Conservation (phyloP, 1,140 invertebrate species). For the Philotrypesis tridentata region DNA sequence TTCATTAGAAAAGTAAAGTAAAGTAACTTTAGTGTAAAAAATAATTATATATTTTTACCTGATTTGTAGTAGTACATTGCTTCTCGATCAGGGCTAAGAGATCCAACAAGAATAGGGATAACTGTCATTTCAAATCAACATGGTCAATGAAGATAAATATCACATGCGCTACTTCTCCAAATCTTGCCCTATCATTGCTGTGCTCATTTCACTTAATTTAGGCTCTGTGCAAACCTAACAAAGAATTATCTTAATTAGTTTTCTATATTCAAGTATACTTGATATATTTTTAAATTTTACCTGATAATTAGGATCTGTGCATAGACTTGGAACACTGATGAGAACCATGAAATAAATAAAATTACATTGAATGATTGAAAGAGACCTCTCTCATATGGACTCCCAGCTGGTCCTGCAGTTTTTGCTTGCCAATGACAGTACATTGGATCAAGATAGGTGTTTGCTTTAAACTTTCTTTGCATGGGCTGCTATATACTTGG, state of each 20-base stretch:
- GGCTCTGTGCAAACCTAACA: constrained; percentile 92
- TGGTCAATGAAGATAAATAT: constrained; percentile 50
- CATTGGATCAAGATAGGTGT: constrained; percentile 85
- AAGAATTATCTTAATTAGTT: neutral
- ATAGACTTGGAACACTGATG: constrained; percentile 91
- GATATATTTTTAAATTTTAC: constrained; percentile 69
- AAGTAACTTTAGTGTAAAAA: neutral
- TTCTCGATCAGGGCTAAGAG: constrained; percentile 92
- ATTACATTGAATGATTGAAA: constrained; percentile 74
- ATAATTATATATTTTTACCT: constrained; percentile 74
- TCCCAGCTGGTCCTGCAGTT: constrained; percentile 90
- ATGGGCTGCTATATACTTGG: too few species aligned
- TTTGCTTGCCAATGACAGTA: constrained; percentile 94
- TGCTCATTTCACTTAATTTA: constrained; percentile 86
- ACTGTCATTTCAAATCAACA: constrained; percentile 73
- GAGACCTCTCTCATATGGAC: constrained; percentile 94
- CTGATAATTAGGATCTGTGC: constrained; percentile 93
- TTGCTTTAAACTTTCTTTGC: too few species aligned
- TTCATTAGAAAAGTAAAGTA: too few species aligned
- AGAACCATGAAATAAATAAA: constrained; percentile 80
- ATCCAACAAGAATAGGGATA: constrained; percentile 97
- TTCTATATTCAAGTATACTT: neutral
- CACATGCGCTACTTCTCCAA: constrained; percentile 84
- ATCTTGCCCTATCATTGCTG: constrained; percentile 82
- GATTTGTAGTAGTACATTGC: constrained; percentile 87